These are phyloP conservation scores for Paedocypris sp. DNA, from an alignment of 2,113 vertebrate species.

Conservation along the genomic window DNA sequence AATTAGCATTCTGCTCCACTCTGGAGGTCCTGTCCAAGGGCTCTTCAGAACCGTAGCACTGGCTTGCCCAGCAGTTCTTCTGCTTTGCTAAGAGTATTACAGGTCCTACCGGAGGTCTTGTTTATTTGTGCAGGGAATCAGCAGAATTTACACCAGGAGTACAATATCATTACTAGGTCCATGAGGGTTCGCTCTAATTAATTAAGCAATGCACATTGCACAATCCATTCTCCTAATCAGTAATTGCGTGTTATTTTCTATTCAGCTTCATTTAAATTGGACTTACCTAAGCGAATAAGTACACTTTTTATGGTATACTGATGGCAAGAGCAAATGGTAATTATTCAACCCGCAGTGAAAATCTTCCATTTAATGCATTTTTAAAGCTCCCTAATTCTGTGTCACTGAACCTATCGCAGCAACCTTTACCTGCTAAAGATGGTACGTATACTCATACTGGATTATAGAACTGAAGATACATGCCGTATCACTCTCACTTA, in stretches of 20 bases:
- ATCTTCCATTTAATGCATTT: too few relatives aligned
- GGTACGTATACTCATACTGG: too few relatives aligned
- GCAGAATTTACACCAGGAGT: slow-evolving; percentile 13
- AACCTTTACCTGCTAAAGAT: too few relatives aligned
- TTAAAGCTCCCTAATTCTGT: too few relatives aligned
- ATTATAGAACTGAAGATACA: too few relatives aligned
- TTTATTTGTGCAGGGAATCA: slow-evolving; percentile 11
- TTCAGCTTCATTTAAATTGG: neutral
- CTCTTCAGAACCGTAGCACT: neutral
- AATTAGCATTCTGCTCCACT: slow-evolving; percentile 31
- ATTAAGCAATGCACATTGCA: neutral
- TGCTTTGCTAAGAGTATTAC: slow-evolving; percentile 3
- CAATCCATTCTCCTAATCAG: neutral
- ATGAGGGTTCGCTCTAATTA: neutral
- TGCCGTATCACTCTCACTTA: too few relatives aligned
- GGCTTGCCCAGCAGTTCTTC: slow-evolving; percentile 11
- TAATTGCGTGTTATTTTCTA: neutral
- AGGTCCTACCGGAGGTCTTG: slow-evolving; percentile 1
- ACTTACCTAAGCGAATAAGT: too few relatives aligned
- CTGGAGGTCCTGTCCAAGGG: slow-evolving; percentile 11
- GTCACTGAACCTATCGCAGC: too few relatives aligned
- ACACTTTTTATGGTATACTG: too few relatives aligned
- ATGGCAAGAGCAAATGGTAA: too few relatives aligned
- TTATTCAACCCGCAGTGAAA: too few relatives aligned
- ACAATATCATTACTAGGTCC: slow-evolving; percentile 12